A percentile compares a stretch with the other conserved stretches of the same genome.
These are phyloP conservation scores for Alexandromys fortis DNA, from an alignment of 2,113 vertebrate species.

Conservation along the genomic window DNA sequence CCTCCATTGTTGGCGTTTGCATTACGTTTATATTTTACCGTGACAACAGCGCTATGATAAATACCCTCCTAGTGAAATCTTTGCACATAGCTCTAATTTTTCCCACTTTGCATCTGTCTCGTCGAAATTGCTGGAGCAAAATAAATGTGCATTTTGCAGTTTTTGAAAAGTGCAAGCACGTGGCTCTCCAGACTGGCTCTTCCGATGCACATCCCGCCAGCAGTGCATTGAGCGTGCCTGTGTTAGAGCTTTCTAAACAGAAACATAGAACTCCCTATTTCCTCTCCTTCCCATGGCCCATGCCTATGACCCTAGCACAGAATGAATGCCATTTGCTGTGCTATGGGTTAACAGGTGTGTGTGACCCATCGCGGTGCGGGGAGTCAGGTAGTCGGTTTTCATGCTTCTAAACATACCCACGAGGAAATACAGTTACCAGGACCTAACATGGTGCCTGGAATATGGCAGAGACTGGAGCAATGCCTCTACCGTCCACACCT, in stretches of 20 bases:
- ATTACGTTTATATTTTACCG: conserved; percentile 48
- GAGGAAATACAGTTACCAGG: neutral
- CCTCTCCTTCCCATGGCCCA: neutral
- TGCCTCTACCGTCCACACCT: neutral
- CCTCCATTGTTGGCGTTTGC: neutral
- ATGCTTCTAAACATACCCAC: neutral
- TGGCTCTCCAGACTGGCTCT: neutral
- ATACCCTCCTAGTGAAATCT: conserved; percentile 45
- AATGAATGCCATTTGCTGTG: neutral
- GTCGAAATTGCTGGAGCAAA: conserved; percentile 46
- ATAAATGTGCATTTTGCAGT: conserved; percentile 25
- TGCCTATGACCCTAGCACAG: neutral
- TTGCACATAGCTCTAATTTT: conserved; percentile 52
- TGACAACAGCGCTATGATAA: conserved; percentile 12
- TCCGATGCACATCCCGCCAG: neutral
- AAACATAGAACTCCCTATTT: neutral
- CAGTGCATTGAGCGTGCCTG: accelerated
- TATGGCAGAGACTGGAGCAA: neutral
- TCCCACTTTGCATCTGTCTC: conserved; percentile 48
- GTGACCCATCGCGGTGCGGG: neutral
- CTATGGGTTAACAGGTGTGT: neutral
- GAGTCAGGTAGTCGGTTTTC: neutral
- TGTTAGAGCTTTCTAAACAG: neutral
- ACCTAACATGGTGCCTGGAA: neutral
- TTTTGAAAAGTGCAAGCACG: neutral